Evolutionary conservation across 2,888 invertebrate genomes (phyloP).

Genomic region (Steinernema carpocapsae): DNA sequence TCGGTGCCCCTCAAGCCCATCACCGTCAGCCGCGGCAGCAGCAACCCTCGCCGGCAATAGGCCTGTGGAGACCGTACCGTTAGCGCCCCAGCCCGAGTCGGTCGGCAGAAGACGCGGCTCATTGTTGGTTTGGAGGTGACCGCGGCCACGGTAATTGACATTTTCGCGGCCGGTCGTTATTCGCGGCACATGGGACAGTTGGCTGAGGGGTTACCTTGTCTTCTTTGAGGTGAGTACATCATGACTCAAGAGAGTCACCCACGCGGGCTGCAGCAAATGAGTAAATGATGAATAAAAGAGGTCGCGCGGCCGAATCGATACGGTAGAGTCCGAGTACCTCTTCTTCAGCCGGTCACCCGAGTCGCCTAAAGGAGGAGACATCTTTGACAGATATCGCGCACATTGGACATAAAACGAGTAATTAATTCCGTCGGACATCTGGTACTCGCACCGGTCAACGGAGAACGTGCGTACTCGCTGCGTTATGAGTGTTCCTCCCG

Average conservation of each 20-base stretch:
- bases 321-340: neutral
- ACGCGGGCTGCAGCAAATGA: neutral
- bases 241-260: neutral
- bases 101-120: too few species aligned
- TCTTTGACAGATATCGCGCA: conserved; percentile 26
- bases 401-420: conserved; percentile 35
- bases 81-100: neutral
- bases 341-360: neutral
- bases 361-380: neutral
- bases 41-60: conserved; percentile 14
- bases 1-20: conserved; percentile 33
- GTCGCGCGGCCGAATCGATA: conserved; percentile 12
- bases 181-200: conserved; percentile 22
- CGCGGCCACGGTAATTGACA: conserved; percentile 24
- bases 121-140: conserved; percentile 27
- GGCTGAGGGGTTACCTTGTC: conserved; percentile 4
- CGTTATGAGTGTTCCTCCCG: neutral
- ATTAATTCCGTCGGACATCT: conserved; percentile 33
- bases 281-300: neutral
- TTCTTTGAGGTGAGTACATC: neutral
- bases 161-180: conserved; percentile 22
- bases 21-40: conserved; percentile 8
- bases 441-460: conserved; percentile 31
- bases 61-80: conserved; percentile 26
- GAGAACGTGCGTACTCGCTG: neutral